Evolutionary conservation across 2,888 invertebrate genomes (phyloP), one percentile per base, ranked within the genome.

Genomic region (Philonicus albiceps): DNA sequence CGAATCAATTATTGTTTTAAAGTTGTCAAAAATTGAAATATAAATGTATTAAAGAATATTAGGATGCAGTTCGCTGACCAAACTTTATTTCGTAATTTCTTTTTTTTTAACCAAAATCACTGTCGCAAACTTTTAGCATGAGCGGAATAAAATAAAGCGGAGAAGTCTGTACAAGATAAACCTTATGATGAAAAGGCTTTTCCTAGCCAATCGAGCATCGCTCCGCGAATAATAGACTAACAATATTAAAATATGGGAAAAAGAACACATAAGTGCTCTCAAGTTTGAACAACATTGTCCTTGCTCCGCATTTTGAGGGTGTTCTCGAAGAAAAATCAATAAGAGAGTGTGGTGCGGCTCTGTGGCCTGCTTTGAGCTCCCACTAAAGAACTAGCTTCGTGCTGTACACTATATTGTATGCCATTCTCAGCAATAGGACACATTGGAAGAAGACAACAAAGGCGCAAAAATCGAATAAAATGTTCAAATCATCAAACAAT

Each of bases 401-500:
- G 37, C 34, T 72, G 64, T 83, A 31, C 64, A 34, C 83, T 83
- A 27, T 78, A 43, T 43, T 78, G 78, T 55, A 31, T 34, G 49
- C 83, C n/a, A 19, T 19, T 13, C 49, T 13, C 53, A n/a, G 49
- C n/a, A 53, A 80, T 80, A 53, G 53, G 80, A 53, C 19, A 49
- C 53, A 64, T 34, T 37, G 2, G 55, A 83, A 37, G 83, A 83
- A 34, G 64, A 72, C 83, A 40, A 64, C 83, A 55, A 83, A 83
- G 83, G 83, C 83, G 49, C 73, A 85, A 53, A 85, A 85, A 86
- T 84, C 89, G 89, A 89, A 90, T 90, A 90, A 90, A 90, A 91
- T 91, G 90, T 91, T 91, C 91, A 91, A 92, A 92, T 92, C 92
- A 92, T 91, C 91, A 92, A 92, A 92, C 92, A 92, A 92, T 92